phyloP scores from a whole-genome alignment of 2,888 invertebrate genomes.

The Chymomyza amoena region DNA sequence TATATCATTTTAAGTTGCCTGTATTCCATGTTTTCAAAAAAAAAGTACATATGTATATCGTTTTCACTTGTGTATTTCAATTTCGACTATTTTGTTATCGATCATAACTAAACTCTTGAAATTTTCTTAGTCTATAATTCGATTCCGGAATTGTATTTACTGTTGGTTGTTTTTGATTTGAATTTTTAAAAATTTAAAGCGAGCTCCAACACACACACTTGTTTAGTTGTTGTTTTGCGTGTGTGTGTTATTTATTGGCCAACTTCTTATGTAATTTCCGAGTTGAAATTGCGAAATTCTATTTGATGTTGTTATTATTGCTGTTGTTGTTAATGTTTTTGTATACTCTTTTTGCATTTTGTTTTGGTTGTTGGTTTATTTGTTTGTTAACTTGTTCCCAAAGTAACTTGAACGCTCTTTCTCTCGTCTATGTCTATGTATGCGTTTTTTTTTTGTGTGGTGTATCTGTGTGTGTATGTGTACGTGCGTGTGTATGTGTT shows the following conservation, averaged over 20 bases:
- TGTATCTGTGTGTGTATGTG: conserved; percentile 21
- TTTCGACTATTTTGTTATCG: too few species aligned
- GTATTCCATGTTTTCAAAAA: too few species aligned
- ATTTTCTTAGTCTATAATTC: too few species aligned
- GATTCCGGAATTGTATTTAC: too few species aligned
- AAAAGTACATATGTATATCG: too few species aligned
- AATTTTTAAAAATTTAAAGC: background rate
- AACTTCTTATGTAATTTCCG: conserved; percentile 1
- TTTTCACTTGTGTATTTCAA: too few species aligned
- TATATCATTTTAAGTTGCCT: too few species aligned
- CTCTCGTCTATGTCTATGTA: background rate
- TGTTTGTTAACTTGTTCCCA: conserved; percentile 23
- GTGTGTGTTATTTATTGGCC: conserved; percentile 18
- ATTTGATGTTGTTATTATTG: conserved; percentile 1
- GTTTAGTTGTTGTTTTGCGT: background rate
- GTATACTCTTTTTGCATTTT: conserved; percentile 2
- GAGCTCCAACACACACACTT: background rate
- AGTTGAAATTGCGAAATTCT: background rate
- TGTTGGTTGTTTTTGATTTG: too few species aligned
- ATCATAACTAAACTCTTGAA: too few species aligned
- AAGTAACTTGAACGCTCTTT: background rate
- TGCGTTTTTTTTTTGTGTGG: conserved; percentile 17
- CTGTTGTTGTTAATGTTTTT: background rate
- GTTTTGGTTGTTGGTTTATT: conserved; percentile 21
- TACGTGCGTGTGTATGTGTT: conserved; percentile 23